Base-by-base conservation (phyloP, 2,888 invertebrate species). In the Agriopis aurantiaria region DNA sequence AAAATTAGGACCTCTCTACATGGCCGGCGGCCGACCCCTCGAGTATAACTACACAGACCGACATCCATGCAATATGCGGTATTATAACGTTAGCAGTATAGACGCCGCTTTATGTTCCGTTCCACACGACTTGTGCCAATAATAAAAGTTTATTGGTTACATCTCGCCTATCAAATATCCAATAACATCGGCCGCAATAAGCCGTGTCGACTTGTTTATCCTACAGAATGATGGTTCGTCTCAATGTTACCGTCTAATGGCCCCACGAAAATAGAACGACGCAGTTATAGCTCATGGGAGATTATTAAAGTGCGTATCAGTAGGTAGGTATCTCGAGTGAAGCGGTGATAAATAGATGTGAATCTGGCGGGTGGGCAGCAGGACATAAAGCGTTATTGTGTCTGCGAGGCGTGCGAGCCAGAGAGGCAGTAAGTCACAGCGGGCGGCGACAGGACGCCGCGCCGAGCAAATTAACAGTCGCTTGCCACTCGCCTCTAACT, bases 381-480 rank as follows among this genome's bases (percentile, higher is more conserved):
- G 66, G 78, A 82, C 79, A 77, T 84, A 81, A 81, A 85, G 85
- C 83, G 84, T 85, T 85, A 86, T 77, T 76, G 77, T 78, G 75
- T 74, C 73, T 62, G 76, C 72, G 75, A 67, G 68, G 73, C 61
- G 58, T 65, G 69, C 72, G 71, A 58, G 72, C 62, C 72, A 72
- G 78, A 72, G 81, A 77, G 78, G 83, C 83, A 82, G 88, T 93
- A 92, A 90, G 91, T 93, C 91, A 91, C 91, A 87, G 89, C 90
- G 91, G 92, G 92, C 88, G 92, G 88, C 88, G 93, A 93, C 93
- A 91, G 89, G 85, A 82, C 87, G 88, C 83, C 88, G 89, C 83
- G 87, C 86, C 86, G 88, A 87, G 86, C 91, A 92, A 93, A 93
- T 93, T 93, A 93, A 92, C 93, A 92, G 89, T 84, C 89, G 89